Percentiles rank a stretch among this genome's conserved stretches.
These are phyloP conservation scores for Trachelus stipa DNA, from an alignment of 2,888 invertebrate genomes.

Conservation along the genomic window DNA sequence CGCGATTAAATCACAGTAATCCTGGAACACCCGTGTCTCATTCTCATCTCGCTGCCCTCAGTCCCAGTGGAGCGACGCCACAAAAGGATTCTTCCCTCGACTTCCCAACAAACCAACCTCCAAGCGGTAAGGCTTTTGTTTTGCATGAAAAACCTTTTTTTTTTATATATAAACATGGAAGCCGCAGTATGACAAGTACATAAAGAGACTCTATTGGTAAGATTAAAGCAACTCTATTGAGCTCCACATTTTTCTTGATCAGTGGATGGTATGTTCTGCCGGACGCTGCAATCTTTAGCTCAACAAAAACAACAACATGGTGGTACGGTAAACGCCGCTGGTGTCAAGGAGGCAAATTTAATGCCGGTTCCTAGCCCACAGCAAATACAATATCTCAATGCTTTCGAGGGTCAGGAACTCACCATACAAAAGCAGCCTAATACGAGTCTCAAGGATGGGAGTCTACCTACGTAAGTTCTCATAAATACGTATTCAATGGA, in stretches of 20 bases:
- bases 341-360: conserved; percentile 85
- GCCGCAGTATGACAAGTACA: background rate
- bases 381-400: conserved; percentile 95
- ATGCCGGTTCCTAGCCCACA: conserved; percentile 97
- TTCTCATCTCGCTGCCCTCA: conserved; percentile 60
- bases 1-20: conserved; percentile 74
- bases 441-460: conserved; percentile 85
- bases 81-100: conserved; percentile 61
- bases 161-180: background rate
- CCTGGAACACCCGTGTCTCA: conserved; percentile 78
- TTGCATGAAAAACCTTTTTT: background rate
- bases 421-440: conserved; percentile 97
- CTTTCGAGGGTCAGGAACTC: conserved; percentile 95
- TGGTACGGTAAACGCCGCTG: conserved; percentile 56
- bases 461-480: conserved; percentile 77
- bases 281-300: conserved; percentile 74
- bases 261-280: conserved; percentile 75
- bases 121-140: conserved; percentile 59
- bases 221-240: conserved; percentile 2
- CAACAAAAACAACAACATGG: conserved; percentile 71
- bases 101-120: conserved; percentile 64
- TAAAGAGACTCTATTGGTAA: background rate
- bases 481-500: background rate
- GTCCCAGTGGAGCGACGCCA: conserved; percentile 59
- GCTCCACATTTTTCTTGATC: conserved; percentile 43